These are phyloP conservation scores for Conistra vaccinii DNA, from an alignment of 2,888 invertebrate genomes.

Conservation along the genomic window DNA sequence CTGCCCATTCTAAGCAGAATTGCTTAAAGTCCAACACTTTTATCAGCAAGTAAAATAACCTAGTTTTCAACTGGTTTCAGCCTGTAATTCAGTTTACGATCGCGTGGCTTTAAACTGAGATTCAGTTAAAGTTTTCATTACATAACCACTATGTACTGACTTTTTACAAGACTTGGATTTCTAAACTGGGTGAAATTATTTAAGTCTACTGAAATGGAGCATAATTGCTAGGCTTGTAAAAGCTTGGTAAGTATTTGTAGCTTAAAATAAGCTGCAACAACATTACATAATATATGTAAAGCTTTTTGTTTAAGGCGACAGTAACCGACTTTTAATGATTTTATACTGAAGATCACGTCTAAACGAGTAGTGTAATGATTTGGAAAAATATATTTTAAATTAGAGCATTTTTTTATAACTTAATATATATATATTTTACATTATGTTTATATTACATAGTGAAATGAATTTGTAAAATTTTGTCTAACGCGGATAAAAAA, in stretches of 20 bases:
- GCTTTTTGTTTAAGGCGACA: too few species aligned
- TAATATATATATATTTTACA: too few species aligned
- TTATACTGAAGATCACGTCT: too few species aligned
- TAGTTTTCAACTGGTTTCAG: slow-evolving; percentile 22
- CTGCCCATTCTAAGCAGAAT: neutral
- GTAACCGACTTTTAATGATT: too few species aligned
- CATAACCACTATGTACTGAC: slow-evolving; percentile 13
- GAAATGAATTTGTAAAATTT: too few species aligned
- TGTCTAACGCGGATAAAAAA: too few species aligned
- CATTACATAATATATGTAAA: neutral
- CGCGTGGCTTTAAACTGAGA: slow-evolving; percentile 29
- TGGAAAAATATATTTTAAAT: too few species aligned
- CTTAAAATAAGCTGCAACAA: neutral
- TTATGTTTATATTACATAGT: too few species aligned
- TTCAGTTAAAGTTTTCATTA: slow-evolving; percentile 28
- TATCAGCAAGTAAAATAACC: slow-evolving; percentile 3
- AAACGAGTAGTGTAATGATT: too few species aligned
- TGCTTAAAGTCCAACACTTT: neutral
- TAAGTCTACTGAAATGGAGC: neutral
- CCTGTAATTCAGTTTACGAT: slow-evolving; percentile 39
- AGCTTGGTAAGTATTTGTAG: too few species aligned
- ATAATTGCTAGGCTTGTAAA: neutral
- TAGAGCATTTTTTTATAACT: too few species aligned
- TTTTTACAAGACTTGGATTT: slow-evolving; percentile 11
- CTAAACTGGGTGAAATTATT: neutral